A percentile compares a stretch with the other conserved stretches of the same genome.
Evolutionary conservation across 2,797 vertebrate species (phyloP).

Genomic region (Sebastes vulpes): DNA sequence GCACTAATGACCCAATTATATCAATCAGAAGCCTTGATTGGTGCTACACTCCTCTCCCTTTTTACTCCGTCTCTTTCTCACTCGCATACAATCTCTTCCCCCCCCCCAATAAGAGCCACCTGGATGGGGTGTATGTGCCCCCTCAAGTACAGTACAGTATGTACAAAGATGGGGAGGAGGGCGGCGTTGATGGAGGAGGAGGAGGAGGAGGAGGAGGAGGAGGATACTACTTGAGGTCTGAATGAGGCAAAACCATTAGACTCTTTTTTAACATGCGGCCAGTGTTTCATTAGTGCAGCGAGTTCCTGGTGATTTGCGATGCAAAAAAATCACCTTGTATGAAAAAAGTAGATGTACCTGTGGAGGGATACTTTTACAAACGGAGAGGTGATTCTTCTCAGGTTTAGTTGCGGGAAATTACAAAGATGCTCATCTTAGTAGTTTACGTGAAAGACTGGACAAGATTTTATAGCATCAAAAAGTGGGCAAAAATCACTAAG

Average conservation of each 20-base stretch:
- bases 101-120: conserved; percentile 68
- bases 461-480: too few relatives aligned
- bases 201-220: conserved; percentile 36
- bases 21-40: conserved; percentile 88
- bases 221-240: conserved; percentile 61
- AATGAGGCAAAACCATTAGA: conserved; percentile 63
- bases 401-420: conserved; percentile 1
- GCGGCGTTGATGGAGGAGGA: conserved; percentile 42
- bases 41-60: conserved; percentile 76
- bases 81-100: conserved; percentile 47
- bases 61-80: conserved; percentile 49
- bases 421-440: neutral
- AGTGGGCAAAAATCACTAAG: neutral
- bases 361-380: neutral
- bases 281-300: conserved; percentile 40
- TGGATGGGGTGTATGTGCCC: conserved; percentile 70
- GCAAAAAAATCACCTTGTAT: conserved; percentile 19
- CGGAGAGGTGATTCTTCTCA: neutral
- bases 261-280: conserved; percentile 42
- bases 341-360: conserved; percentile 32
- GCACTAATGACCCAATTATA: conserved; percentile 89
- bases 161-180: conserved; percentile 62
- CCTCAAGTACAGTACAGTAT: conserved; percentile 68
- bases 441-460: neutral
- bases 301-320: conserved; percentile 11